Evolutionary conservation across 1,140 invertebrate species (phyloP).

Genomic region (Apis dorsata): DNA sequence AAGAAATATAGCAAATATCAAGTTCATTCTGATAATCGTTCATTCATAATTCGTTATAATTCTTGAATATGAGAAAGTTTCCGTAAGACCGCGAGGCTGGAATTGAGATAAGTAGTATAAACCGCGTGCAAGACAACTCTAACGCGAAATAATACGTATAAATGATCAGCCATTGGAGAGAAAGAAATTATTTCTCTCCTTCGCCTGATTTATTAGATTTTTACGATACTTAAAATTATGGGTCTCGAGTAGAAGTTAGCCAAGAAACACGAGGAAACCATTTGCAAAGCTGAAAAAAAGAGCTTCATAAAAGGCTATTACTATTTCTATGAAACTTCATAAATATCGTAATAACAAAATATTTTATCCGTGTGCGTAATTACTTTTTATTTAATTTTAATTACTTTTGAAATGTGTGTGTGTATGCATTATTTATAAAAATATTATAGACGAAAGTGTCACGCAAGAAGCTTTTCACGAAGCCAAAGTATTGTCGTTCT

Average conservation of each 20-base stretch:
- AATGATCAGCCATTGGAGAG: not conserved
- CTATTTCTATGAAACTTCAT: not conserved
- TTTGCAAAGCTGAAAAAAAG: not conserved
- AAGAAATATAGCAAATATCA: not conserved
- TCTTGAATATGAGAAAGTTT: not conserved
- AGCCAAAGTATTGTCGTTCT: not conserved
- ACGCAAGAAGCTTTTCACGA: not conserved
- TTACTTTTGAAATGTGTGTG: not conserved
- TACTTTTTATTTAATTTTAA: no score
- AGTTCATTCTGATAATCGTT: not conserved
- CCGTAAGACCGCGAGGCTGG: not conserved
- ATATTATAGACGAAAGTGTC: not conserved
- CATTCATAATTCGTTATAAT: no score
- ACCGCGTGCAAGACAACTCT: no score
- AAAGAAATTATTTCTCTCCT: not conserved
- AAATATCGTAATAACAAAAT: not conserved
- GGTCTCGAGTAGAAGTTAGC: no score
- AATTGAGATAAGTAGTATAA: not conserved
- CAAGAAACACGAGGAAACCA: not conserved
- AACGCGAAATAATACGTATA: not conserved
- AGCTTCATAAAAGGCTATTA: not conserved
- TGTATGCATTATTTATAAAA: not conserved
- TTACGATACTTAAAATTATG: slow-evolving; percentile 13
- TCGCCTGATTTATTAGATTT: slow-evolving; percentile 3
- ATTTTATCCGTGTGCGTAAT: not conserved